Conservation (phyloP, 2,888 invertebrate genomes). For the Phengaris alcon region DNA sequence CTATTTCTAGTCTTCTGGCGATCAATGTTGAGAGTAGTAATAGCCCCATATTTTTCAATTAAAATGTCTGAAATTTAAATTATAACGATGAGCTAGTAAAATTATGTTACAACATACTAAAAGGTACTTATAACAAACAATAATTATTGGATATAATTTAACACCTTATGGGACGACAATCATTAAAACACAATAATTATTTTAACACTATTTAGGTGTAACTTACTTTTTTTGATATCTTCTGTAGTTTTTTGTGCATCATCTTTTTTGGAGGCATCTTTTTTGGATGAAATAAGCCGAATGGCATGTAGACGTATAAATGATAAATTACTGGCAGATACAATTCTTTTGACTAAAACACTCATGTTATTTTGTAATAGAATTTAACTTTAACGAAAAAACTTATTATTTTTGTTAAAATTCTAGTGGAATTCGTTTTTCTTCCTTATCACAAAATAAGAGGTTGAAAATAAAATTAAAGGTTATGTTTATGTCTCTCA, state of each 20-base stretch:
- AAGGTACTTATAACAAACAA: background rate
- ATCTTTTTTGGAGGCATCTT: constrained; percentile 49
- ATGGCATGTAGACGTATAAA: constrained; percentile 45
- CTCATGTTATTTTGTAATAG: constrained; percentile 48
- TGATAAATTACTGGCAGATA: constrained; percentile 46
- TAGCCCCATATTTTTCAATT: constrained; percentile 81
- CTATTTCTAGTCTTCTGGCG: constrained; percentile 91
- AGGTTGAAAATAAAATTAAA: constrained; percentile 30
- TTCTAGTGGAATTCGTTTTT: background rate
- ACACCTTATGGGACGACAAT: no score
- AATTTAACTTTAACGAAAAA: background rate
- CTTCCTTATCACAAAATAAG: background rate
- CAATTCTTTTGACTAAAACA: constrained; percentile 59
- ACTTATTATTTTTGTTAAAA: background rate
- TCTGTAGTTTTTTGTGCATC: constrained; percentile 55
- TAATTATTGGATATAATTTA: background rate
- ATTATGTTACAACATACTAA: background rate
- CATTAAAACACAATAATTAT: background rate
- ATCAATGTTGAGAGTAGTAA: constrained; percentile 92
- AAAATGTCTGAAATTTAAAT: constrained; percentile 59
- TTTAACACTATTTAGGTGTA: no score
- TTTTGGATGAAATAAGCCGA: constrained; percentile 49
- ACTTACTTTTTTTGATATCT: constrained; percentile 63
- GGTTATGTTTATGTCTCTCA: constrained; percentile 34
- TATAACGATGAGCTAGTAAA: constrained; percentile 3